Conservation (phyloP, 2,113 vertebrate genomes). For the Illadopsis cleaveri region DNA sequence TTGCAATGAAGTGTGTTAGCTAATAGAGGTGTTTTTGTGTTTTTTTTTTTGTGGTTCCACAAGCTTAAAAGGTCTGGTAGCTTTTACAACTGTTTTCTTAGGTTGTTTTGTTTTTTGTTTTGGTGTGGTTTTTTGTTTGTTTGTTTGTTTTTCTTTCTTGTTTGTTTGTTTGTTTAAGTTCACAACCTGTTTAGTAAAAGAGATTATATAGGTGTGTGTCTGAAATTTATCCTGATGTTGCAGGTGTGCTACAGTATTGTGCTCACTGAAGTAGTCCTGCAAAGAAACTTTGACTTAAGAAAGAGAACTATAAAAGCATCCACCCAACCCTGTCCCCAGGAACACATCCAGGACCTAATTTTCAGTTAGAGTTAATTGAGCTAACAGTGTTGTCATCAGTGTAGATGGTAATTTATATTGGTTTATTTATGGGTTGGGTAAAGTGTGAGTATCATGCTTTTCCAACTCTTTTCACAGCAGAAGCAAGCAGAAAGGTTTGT, state of each 20-base stretch:
- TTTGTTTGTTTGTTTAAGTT: not conserved
- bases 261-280: accelerated
- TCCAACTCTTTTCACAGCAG: not conserved
- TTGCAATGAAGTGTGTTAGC: not conserved
- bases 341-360: not conserved
- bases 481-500: not conserved
- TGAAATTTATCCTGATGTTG: not conserved
- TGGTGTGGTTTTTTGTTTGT: accelerated
- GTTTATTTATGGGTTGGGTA: not conserved
- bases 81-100: not conserved
- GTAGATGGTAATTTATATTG: not conserved
- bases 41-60: not conserved
- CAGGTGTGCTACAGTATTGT: not conserved
- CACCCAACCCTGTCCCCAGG: accelerated
- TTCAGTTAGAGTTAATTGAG: not conserved
- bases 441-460: not conserved
- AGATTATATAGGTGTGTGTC: not conserved
- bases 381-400: not conserved
- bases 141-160: no score
- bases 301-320: not conserved
- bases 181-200: not conserved
- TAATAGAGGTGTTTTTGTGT: not conserved
- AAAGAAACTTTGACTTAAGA: not conserved
- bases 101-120: no score
- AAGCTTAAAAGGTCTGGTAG: not conserved